Base-by-base conservation (phyloP, 2,113 vertebrate genomes). In the Dasypus novemcinctus region DNA sequence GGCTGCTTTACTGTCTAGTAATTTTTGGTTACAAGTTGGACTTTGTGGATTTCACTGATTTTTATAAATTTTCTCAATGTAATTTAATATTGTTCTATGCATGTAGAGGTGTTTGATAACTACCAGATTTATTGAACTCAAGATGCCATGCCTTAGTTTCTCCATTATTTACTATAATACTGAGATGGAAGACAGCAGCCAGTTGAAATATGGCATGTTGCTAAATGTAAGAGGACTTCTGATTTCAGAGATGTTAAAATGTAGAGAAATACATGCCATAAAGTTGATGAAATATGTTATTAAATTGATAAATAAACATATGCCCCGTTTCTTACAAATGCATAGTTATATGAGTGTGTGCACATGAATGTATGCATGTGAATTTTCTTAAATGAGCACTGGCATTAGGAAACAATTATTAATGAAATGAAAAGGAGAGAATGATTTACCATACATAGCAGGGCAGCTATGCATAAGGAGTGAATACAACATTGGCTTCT, bases 61-160 rank as follows among this genome's bases (percentile, higher is more conserved):
- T 90, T 92, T 59, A 52, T 93, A 75, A 82, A 79, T 83, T 76
- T 95, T 41, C 29, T 91, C 78, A 61, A 54, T 92, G 2, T 85
- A 84, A 64, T 23, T 71, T 91, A 88, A 43, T 79, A 52, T 87
- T 72, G 18, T 72, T 86, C 6, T 4, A 72, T 85, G 38, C 49
- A 78, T 92, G 27, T 72, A 74, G 38, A 66, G 57, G 15, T 88
- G 18, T 91, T 63, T 63, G 86, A 43, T 63, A 89, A 91, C n/a
- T 13, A 36, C 9, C n/a, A 87, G 75, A 54, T 89, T 64, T 63
- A 69, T 61, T 83, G 41, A 90, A 46, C 87, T 1, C 4, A 8
- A 9, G 21, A 43, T n/a, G 27, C 10, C 63, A 64, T 31, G 4
- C 11, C 4, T 64, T 64, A 14, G 15, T 54, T 68, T 13, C 13